Evolutionary conservation across 2,888 invertebrate species (phyloP), one percentile per base, ranked within the genome.

Genomic region (Trachelus troglodyta): DNA sequence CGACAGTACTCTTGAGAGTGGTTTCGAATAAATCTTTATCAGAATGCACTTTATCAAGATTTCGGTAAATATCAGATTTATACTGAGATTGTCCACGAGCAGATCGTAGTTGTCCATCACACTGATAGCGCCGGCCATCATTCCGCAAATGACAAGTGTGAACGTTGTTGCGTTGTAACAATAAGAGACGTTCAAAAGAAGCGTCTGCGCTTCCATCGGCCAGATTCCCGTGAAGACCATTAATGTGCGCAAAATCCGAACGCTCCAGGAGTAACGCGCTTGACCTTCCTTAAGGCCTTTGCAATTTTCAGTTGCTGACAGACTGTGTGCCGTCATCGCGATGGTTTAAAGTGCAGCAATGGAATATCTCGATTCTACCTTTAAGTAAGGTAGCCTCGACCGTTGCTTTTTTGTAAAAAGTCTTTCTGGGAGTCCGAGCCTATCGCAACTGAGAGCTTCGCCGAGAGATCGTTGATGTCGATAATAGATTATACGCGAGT

Each of bases 221-320:
- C 56, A 37, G 68, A 37, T 74, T 69, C 40, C 77, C 74, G 40
- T 73, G 74, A 71, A 40, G 23, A 68, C 15, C 69, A 73, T 31
- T 30, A 23, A 23, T 9, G 56, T 56, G 2, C 56, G 56, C 56
- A 56, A 56, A 56, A 23, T 56, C 9, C 23, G 56, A 56, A 56
- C 9, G 56, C 23, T 23, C 56, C 56, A 56, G 56, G 23, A 6
- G 23, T 56, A 56, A 23, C 23, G 0, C 2, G 23, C 23, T 56
- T 56, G 56, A 56, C 56, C 56, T 23, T 56, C 56, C 56, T 56
- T 56, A 9, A 56, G 23, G 56, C 9, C 56, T 23, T 56, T 56
- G 56, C 23, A 56, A 6, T 56, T 23, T 56, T 2, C 56, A 56
- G 23, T 1, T 56, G 56, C 2, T 9, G 56, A 56, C 23, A 9